Evolutionary conservation across 2,888 invertebrate species (phyloP), one percentile per base, ranked within the genome.

Genomic region (Margaritifera margaritifera): DNA sequence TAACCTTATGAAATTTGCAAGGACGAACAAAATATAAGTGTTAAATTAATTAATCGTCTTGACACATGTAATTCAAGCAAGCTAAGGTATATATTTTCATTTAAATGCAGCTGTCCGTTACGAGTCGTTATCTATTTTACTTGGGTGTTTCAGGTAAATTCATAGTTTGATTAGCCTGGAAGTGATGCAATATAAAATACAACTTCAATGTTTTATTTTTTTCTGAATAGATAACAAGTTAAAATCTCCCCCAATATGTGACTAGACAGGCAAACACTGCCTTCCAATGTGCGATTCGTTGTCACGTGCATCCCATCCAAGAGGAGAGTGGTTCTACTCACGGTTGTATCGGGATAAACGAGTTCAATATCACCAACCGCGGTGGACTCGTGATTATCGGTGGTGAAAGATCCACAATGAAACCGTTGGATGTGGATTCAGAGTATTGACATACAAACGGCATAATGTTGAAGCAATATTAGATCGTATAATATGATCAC

Each of bases 201-300:
- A 27, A 27, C 27, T 27, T 27, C 27, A 6, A 27, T 27, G n/a
- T 27, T 27, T 6, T 27, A 27, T 6, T 27, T n/a, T 62, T 55
- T 75, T 75, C 74, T 67, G 65, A 6, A 65, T 67, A 31, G 78
- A 68, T 5, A 75, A 67, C 11, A 64, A 19, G 58, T 69, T 78
- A 31, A 75, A 78, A 15, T 78, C 75, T 18, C 78, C 78, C 5
- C 78, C 78, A 55, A 69, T 66, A 55, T 78, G 75, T 1, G 75
- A 69, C 19, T 67, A 58, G 8, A 78, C 66, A 6, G 78, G 74
- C 4, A 78, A 42, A 66, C 72, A 74, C 25, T 78, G 78, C 19
- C 58, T 58, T 22, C 74, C 75, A 25, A 75, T 78, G 42, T 60
- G 68, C 0, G 78, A 74, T 51, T 74, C 72, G 5, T 52, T 19